Evolutionary conservation across 2,113 vertebrate genomes (phyloP).

Genomic region (Otocyon megalotis): DNA sequence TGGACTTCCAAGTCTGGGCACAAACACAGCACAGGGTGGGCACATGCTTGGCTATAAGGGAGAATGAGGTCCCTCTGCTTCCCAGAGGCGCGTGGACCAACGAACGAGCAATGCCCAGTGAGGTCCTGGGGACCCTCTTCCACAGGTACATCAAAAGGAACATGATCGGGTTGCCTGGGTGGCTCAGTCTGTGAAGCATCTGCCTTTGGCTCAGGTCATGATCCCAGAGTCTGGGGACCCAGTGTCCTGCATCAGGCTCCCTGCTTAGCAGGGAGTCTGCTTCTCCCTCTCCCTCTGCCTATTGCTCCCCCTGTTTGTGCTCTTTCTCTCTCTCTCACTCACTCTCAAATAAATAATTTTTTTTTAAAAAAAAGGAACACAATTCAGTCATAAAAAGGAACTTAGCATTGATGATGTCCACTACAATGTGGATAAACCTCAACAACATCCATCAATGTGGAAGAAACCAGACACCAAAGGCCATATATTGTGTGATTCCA

Average conservation of each 20-base stretch:
- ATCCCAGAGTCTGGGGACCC: not conserved
- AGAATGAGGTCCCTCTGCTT: not conserved
- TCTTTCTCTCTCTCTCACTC: not conserved
- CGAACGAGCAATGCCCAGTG: no score
- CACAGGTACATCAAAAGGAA: not conserved
- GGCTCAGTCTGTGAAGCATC: not conserved
- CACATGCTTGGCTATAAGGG: not conserved
- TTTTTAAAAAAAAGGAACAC: not conserved
- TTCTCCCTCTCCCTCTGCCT: not conserved
- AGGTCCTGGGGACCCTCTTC: not conserved
- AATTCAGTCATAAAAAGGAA: not conserved
- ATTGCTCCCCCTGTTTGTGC: not conserved
- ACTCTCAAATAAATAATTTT: not conserved
- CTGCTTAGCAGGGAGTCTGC: not conserved
- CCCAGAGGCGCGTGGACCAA: not conserved
- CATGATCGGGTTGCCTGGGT: not conserved
- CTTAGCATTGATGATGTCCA: no score
- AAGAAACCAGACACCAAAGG: not conserved
- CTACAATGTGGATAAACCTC: not conserved
- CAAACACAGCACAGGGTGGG: slow-evolving; percentile 47
- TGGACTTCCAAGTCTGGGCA: slow-evolving; percentile 48
- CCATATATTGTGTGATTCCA: rapidly evolving
- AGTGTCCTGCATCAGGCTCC: not conserved
- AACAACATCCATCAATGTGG: rapidly evolving
- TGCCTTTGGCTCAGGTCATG: not conserved